Percentiles rank a stretch among this genome's conserved stretches.
phyloP scores from a whole-genome alignment of 2,113 vertebrate genomes.

The Phalacrocorax carbo region DNA sequence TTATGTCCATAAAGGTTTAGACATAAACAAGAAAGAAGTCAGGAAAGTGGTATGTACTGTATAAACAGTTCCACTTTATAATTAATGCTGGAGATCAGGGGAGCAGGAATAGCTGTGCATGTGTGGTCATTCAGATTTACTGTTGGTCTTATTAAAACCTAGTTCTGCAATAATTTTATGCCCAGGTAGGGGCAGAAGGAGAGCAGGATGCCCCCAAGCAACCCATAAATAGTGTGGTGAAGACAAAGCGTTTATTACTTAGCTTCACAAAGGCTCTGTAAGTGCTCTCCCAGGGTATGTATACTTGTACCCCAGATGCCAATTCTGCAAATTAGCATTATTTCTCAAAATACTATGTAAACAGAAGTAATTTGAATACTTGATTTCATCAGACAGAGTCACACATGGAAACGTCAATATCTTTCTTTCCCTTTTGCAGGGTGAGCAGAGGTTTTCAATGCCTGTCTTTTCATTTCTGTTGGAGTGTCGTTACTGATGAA shows the following conservation, averaged over 20 bases:
- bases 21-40: constrained; percentile 64
- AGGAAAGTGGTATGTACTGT: constrained; percentile 26
- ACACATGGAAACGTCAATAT: constrained; percentile 28
- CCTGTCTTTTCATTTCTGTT: constrained; percentile 43
- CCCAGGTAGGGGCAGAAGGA: constrained; percentile 73
- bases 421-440: constrained; percentile 34
- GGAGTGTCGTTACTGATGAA: constrained; percentile 1
- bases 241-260: constrained; percentile 81
- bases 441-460: constrained; percentile 51
- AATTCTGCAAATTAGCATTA: constrained; percentile 72
- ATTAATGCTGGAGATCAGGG: constrained; percentile 42
- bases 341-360: constrained; percentile 72
- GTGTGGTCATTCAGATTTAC: constrained; percentile 69
- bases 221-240: constrained; percentile 81
- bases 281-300: constrained; percentile 69
- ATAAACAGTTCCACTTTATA: constrained; percentile 36
- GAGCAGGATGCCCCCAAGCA: constrained; percentile 77
- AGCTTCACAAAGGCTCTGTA: constrained; percentile 68
- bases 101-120: constrained; percentile 17
- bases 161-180: constrained; percentile 68
- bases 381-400: constrained; percentile 48
- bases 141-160: constrained; percentile 66
- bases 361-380: constrained; percentile 63
- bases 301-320: constrained; percentile 55
- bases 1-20: constrained; percentile 66